These are phyloP conservation scores for Crotalus horridus DNA, from an alignment of 2,113 vertebrate species.

Conservation along the genomic window DNA sequence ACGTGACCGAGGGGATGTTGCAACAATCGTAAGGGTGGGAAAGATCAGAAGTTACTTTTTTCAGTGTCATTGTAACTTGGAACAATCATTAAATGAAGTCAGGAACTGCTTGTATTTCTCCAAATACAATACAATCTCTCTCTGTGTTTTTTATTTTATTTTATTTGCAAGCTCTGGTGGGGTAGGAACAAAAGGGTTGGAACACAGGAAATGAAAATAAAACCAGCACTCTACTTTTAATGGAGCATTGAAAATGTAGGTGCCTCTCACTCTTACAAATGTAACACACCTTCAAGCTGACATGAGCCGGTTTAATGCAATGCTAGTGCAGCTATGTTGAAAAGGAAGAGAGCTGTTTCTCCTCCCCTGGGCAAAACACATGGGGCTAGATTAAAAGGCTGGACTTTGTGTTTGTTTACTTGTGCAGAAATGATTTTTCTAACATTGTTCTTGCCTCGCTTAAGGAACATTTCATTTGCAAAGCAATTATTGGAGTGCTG, in stretches of 20 bases:
- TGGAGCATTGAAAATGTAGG: background rate
- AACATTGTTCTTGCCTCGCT: background rate
- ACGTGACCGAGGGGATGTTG: background rate
- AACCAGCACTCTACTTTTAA: background rate
- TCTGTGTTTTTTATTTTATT: background rate
- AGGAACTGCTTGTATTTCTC: background rate
- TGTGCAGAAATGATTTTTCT: conserved; percentile 10
- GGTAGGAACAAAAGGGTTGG: background rate
- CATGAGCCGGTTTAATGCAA: background rate
- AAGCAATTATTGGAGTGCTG: background rate
- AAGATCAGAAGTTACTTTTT: background rate
- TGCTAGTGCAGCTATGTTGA: background rate
- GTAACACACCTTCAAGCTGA: conserved; percentile 25
- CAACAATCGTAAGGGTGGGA: background rate
- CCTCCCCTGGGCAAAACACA: background rate
- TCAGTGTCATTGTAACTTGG: background rate
- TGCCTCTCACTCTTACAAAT: background rate
- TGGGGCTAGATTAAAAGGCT: conserved; percentile 14
- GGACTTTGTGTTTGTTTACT: conserved; percentile 21
- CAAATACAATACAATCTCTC: too few relatives aligned
- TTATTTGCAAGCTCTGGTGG: background rate
- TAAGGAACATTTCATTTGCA: conserved; percentile 25
- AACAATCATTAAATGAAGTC: background rate
- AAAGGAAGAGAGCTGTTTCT: background rate
- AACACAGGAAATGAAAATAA: background rate